Evolutionary conservation across 35 echinoderm and acorn worm genomes (phyloP).

Genomic region (Amphiura filiformis): DNA sequence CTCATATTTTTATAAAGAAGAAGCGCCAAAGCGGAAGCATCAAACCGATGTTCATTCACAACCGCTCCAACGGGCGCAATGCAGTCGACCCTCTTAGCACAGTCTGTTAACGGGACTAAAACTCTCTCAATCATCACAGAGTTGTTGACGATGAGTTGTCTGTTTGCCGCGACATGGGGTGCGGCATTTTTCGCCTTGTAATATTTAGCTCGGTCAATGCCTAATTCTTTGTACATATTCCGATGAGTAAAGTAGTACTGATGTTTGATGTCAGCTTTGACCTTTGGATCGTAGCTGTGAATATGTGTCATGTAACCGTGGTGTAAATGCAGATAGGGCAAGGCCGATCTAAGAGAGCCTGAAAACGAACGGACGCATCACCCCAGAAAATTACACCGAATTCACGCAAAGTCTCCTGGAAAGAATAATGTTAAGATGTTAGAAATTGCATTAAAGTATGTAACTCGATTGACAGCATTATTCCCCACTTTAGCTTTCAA

Average conservation of each 20-base stretch:
- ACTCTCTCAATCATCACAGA: constrained; percentile 51
- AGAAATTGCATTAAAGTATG: background rate
- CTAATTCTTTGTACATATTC: constrained; percentile 48
- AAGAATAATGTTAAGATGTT: background rate
- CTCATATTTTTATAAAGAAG: constrained; percentile 2
- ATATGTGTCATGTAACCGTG: constrained; percentile 64
- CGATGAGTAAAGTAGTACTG: constrained; percentile 49
- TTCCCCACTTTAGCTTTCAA: background rate
- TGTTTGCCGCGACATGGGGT: constrained; percentile 52
- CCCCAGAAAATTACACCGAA: constrained; percentile 82
- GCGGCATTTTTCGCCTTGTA: background rate
- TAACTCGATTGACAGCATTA: background rate
- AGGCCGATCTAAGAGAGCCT: constrained; percentile 41
- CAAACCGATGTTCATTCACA: background rate
- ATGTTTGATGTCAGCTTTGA: background rate
- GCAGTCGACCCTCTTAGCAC: constrained; percentile 45
- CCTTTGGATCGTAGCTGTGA: constrained; percentile 63
- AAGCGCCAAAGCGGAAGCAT: background rate
- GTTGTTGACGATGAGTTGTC: constrained; percentile 69
- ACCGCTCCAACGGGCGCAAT: constrained; percentile 50
- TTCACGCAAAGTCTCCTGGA: constrained; percentile 63
- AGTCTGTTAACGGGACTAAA: constrained; percentile 48
- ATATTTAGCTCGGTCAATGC: constrained; percentile 53
- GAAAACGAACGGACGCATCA: constrained; percentile 63
- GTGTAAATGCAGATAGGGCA: constrained; percentile 43